These are phyloP conservation scores for cat (Felis catus) DNA, from an alignment of 2,113 vertebrate species.

Conservation along the genomic window F.catus_Fca126_mat1.0 CM031417.1:119033001-119033500, in stretches of 20 bases:
- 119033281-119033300: background rate
- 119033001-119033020: background rate
- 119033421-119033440: background rate
- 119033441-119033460: background rate
- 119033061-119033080: background rate
- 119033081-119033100: background rate
- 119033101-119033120: background rate
- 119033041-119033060: background rate
- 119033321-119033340: background rate
- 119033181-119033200: background rate
- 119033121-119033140: background rate
- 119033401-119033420: background rate
- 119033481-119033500: background rate
- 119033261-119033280: background rate
- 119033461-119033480: background rate
- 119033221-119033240: background rate
- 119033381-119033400: background rate
- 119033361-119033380: background rate
- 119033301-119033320: background rate
- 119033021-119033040: background rate
- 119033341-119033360: background rate
- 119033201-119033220: background rate
- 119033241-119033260: background rate
- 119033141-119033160: background rate
- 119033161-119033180: background rate